Conservation (phyloP, 64 coral and sea anemone genomes). For the Montipora foliosa region DNA sequence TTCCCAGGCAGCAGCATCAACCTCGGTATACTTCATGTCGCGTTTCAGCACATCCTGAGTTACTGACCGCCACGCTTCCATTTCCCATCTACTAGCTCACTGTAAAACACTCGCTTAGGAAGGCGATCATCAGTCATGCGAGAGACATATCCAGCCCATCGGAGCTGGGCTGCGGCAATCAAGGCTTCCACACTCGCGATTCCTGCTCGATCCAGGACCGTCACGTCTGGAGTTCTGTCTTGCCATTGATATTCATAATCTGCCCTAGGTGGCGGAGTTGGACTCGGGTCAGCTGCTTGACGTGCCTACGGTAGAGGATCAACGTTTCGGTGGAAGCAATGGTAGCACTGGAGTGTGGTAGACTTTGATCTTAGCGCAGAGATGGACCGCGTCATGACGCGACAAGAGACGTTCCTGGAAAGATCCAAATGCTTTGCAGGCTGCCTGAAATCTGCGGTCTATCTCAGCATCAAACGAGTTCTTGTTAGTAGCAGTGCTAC, state of each 20-base stretch:
- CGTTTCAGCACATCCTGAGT: background rate
- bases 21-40: background rate
- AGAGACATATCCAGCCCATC: background rate
- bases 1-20: too few species aligned
- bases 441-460: too few species aligned
- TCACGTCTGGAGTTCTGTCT: slow-evolving; percentile 1
- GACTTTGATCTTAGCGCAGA: background rate
- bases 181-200: background rate
- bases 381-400: too few species aligned
- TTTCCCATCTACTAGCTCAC: background rate
- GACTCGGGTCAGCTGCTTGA: background rate
- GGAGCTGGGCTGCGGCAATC: background rate
- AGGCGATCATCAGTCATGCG: slow-evolving; percentile 16
- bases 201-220: background rate
- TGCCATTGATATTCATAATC: background rate
- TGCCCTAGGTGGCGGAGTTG: background rate
- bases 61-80: background rate
- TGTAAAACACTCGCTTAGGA: background rate
- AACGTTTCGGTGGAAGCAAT: background rate
- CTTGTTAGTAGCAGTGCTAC: too few species aligned
- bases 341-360: background rate
- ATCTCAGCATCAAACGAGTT: too few species aligned
- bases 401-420: too few species aligned
- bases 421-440: too few species aligned
- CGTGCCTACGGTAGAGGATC: background rate